These are phyloP conservation scores for Arion vulgaris DNA, from an alignment of 1,140 invertebrate species.

Conservation along the genomic window DNA sequence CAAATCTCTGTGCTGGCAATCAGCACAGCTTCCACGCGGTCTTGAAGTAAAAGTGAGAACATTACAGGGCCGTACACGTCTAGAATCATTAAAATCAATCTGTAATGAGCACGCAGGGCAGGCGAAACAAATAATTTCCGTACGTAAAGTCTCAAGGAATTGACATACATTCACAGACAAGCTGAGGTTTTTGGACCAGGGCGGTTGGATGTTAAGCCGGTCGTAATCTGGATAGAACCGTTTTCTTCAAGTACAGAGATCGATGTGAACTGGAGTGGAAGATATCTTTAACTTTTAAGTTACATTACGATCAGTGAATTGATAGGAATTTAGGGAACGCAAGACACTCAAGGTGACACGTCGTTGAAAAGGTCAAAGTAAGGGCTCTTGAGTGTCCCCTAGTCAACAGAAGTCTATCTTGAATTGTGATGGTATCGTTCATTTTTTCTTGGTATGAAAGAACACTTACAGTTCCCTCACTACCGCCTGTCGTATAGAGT, in stretches of 20 bases:
- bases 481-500: too few species aligned
- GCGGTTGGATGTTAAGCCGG: neutral
- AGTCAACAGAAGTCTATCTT: neutral
- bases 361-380: neutral
- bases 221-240: neutral
- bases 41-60: neutral
- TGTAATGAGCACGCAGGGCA: slow-evolving; percentile 10
- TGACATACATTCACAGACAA: neutral
- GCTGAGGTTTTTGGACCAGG: too few species aligned
- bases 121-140: slow-evolving; percentile 30
- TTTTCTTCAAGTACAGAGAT: neutral
- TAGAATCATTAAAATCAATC: slow-evolving; percentile 13
- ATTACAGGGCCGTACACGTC: neutral
- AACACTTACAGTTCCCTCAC: neutral
- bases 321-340: slow-evolving; percentile 1
- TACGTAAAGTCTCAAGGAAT: neutral
- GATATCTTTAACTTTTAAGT: slow-evolving; percentile 5
- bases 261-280: neutral
- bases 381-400: neutral
- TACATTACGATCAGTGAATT: neutral
- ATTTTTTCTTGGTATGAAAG: neutral
- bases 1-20: neutral
- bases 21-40: neutral
- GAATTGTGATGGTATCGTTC: neutral
- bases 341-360: neutral